A percentile compares a stretch with the other conserved stretches of the same genome.
phyloP scores from a whole-genome alignment of 2,888 invertebrate species.

The Eustalomyia histrio region DNA sequence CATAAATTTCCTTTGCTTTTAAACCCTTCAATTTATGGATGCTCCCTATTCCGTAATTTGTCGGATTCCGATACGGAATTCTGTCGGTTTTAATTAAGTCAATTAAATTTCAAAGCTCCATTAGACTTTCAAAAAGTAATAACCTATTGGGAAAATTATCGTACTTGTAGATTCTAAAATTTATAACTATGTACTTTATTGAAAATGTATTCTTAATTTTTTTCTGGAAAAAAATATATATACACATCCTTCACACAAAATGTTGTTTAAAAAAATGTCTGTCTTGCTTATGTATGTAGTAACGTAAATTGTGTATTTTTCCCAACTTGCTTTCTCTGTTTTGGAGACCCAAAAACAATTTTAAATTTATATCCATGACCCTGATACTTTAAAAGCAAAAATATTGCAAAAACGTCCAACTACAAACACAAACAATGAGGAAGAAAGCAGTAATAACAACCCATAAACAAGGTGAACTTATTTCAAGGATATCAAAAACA shows the following conservation, averaged over 20 bases:
- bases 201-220: no score
- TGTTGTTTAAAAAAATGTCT: background rate
- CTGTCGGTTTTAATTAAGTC: background rate
- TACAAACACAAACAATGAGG: constrained; percentile 57
- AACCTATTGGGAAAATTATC: background rate
- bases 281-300: constrained; percentile 21
- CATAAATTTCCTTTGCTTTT: no score
- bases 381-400: constrained; percentile 74
- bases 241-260: background rate
- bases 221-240: background rate
- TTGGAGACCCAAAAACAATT: constrained; percentile 75
- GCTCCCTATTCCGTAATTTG: no score
- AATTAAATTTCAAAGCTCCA: background rate
- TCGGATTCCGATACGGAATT: no score
- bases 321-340: constrained; percentile 44
- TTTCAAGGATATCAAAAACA: constrained; percentile 65
- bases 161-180: no score
- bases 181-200: no score
- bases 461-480: constrained; percentile 64
- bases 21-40: no score
- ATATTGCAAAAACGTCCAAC: constrained; percentile 55
- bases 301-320: background rate
- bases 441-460: constrained; percentile 38
- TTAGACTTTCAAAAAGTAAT: background rate
- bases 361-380: constrained; percentile 78